Evolutionary conservation across 1,140 invertebrate genomes (phyloP), one percentile per base, ranked within the genome.

Genomic region (Tetragnatha versicolor): DNA sequence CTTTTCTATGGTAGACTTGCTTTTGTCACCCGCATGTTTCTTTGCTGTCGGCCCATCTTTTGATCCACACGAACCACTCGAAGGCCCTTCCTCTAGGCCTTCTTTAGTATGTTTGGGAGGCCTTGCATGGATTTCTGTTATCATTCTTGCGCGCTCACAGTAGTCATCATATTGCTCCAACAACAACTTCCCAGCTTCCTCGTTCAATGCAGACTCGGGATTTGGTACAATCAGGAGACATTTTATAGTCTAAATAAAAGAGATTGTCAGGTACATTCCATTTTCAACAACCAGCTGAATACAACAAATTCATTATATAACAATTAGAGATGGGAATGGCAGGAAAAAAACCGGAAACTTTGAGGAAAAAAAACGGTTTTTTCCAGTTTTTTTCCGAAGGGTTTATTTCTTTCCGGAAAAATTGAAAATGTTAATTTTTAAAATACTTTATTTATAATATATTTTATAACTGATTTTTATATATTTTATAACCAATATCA

Each of bases 191-290:
- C 95, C 94, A 77, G 95, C 95, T 88, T 97, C 94, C 88, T 96
- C 94, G 85, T 97, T 97, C 65, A 97, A 88, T 45, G 95, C 95
- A 80, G 94, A 96, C 88, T 97, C 95, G 2, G 95, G 91, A 90
- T 97, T 97, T 83, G 95, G 95, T 82, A 95, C 93, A 86, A 96
- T 97, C 65, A 96, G 88, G 82, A 97, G 89, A 89, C 94, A 96
- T 88, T 96, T 96, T 60, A 96, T 91, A 53, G 94, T 95, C 90
- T 94, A 84, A 31, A 90, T 82, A 78, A 12, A 22, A 27, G 12
- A 42, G 7, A n/a, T n/a, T n/a, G n/a, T n/a, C n/a, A n/a, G n/a
- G n/a, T n/a, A n/a, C n/a, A n/a, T n/a, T n/a, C n/a, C n/a, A 58
- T 33, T 33, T 0, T n/a, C n/a, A 25, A 7, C 20, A 10, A 47